Base-by-base conservation (phyloP, 2,888 invertebrate genomes). In the Andrena flavipes region DNA sequence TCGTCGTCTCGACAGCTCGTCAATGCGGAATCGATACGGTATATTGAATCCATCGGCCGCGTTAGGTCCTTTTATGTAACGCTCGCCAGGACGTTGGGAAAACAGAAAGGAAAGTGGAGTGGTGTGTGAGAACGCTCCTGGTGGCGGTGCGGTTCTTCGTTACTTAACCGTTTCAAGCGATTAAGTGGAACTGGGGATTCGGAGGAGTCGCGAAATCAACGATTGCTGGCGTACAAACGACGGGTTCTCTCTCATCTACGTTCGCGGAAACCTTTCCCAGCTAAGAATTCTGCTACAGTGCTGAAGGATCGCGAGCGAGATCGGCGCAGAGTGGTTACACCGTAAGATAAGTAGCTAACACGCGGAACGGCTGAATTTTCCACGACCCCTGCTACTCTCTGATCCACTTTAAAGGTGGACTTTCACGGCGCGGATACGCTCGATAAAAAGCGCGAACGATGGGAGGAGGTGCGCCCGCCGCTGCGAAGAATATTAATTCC, bases 371-470 rank as follows among this genome's bases (percentile, higher is more conserved):
- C 48, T 29, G 56, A n/a, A 67, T 70, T 81, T 84, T 83, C 86
- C 77, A 60, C 72, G 76, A 86, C 65, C 84, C 49, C 70, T 74
- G 77, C 23, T 78, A 70, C 72, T 59, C 69, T 59, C 62, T 68
- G 86, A 77, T 84, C 80, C 72, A 78, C 81, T 76, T 84, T 56
- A 48, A 68, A 76, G 68, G 59, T 83, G 74, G 85, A 87, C 83
- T 87, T 87, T 87, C 87, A 84, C 87, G 71, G 29, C 65, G 62
- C 29, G 60, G 56, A 70, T 76, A 80, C 49, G 67, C 81, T 76
- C 82, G 76, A 75, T 75, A 75, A 77, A 84, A 82, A 54, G 75
- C 51, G 42, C 56, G 80, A 48, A 62, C 72, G 84, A 76, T 56
- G 56, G 54, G 77, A 64, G 59, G 74, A 77, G 68, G 86, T 72